phyloP scores from a whole-genome alignment of 2,797 vertebrate genomes.

The Tachyglossus aculeatus region DNA sequence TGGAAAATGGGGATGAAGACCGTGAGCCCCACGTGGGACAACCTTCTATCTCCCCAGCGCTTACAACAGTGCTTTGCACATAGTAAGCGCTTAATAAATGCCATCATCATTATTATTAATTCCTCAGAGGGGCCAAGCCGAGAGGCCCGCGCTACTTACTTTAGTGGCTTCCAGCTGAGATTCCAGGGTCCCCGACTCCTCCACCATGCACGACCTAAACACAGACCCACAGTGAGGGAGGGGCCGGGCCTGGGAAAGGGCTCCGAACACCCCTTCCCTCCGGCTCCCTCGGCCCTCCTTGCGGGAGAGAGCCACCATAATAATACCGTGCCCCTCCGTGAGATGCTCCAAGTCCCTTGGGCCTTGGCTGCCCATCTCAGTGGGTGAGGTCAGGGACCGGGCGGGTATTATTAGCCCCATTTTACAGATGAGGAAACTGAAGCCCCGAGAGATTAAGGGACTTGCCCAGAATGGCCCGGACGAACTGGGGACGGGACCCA shows the following conservation, averaged over 20 bases:
- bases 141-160: constrained; percentile 75
- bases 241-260: neutral
- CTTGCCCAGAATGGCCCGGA: neutral
- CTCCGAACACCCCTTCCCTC: constrained; percentile 40
- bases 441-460: accelerated
- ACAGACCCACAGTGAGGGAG: constrained; percentile 57
- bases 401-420: neutral
- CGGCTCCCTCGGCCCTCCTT: too few species aligned
- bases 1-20: too few species aligned
- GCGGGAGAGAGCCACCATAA: too few species aligned
- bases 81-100: too few species aligned
- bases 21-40: too few species aligned
- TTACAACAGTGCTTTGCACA: too few species aligned
- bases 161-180: constrained; percentile 98
- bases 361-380: neutral
- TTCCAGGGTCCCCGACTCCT: constrained; percentile 95
- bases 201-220: constrained; percentile 97
- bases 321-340: too few species aligned
- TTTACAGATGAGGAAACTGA: neutral
- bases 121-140: neutral
- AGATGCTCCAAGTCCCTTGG: neutral
- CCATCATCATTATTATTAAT: too few species aligned
- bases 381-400: neutral
- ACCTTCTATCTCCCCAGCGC: too few species aligned
- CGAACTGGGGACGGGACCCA: neutral